Evolutionary conservation across 2,113 vertebrate species (phyloP).

Genomic region (Calidris pugnax): DNA sequence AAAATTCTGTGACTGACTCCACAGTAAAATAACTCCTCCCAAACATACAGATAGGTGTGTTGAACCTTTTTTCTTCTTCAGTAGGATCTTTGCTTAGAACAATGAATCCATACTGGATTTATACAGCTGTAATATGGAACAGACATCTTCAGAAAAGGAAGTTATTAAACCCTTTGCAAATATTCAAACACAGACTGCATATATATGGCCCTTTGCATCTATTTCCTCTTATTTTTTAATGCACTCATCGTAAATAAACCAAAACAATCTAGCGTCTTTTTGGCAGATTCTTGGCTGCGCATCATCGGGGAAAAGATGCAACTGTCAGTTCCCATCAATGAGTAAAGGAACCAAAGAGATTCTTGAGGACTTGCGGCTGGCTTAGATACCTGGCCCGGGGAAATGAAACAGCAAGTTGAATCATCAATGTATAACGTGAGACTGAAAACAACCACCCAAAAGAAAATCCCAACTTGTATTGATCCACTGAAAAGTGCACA

Average conservation of each 20-base stretch:
- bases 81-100: neutral
- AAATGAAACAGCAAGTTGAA: neutral
- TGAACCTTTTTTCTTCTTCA: neutral
- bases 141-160: neutral
- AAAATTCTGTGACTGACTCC: neutral
- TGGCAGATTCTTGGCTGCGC: neutral
- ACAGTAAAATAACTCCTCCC: neutral
- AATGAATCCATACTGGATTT: neutral
- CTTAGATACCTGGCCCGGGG: neutral
- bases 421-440: accelerated
- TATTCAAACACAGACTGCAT: neutral
- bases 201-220: neutral
- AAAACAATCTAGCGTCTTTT: neutral
- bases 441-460: neutral
- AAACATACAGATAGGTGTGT: neutral
- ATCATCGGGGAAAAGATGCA: neutral
- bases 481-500: neutral
- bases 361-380: neutral
- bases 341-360: neutral
- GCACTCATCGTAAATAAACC: neutral
- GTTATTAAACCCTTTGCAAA: neutral
- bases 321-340: neutral
- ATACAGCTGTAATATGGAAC: neutral
- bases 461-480: neutral
- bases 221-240: neutral